A percentile compares a stretch with the other conserved stretches of the same genome.
Conservation (phyloP, 2,113 vertebrate species). For the Lynx canadensis region DNA sequence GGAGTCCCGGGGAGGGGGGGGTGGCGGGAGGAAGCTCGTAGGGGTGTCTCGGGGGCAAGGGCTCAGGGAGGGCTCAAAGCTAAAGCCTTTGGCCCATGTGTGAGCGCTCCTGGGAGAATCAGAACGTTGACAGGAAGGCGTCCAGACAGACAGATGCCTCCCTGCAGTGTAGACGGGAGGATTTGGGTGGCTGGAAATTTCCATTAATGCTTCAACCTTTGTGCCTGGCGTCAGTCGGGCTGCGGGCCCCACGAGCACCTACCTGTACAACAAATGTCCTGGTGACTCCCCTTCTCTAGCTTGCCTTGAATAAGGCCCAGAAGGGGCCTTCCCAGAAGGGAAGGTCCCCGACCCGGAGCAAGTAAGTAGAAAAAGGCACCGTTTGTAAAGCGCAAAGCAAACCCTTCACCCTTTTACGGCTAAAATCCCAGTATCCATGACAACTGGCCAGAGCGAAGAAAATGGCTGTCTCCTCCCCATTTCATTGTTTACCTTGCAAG, state of each 20-base stretch:
- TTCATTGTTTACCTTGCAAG: constrained; percentile 82
- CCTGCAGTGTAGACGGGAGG: not conserved
- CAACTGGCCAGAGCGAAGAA: constrained; percentile 74
- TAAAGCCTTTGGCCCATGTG: not conserved
- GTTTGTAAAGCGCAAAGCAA: constrained; percentile 63
- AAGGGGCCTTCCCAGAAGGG: not conserved
- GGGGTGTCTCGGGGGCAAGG: not conserved
- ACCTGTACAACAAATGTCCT: not conserved
- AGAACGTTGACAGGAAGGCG: not conserved
- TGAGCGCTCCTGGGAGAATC: constrained; percentile 39
- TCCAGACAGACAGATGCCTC: constrained; percentile 48
- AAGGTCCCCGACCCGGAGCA: constrained; percentile 1
- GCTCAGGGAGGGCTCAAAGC: not conserved
- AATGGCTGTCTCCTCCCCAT: constrained; percentile 77
- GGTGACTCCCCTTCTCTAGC: not conserved
- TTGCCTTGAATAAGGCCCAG: not conserved
- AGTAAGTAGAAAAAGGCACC: constrained; percentile 37
- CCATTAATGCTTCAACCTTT: not conserved
- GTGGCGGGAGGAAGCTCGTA: not conserved
- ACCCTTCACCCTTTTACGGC: constrained; percentile 72
- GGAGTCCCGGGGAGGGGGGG: accelerated
- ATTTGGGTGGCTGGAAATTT: not conserved
- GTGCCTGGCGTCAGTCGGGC: not conserved
- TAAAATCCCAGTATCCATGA: constrained; percentile 83
- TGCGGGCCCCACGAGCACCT: not conserved